Base-by-base conservation (phyloP, 2,797 vertebrate genomes). In the Neoniphon sammara region DNA sequence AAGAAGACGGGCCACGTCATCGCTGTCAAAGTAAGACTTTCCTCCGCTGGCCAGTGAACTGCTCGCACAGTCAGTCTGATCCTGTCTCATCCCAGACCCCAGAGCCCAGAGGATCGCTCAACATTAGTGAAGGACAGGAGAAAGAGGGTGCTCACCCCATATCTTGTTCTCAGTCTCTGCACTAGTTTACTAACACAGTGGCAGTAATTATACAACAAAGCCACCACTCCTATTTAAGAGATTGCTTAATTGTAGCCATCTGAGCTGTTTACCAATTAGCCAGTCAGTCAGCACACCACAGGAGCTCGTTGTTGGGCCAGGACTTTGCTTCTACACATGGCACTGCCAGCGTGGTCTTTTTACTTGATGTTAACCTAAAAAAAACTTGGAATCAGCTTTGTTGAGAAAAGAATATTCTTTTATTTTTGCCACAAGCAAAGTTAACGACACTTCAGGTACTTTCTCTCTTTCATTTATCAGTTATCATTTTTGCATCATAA, bases 1-100 rank as follows among this genome's bases (percentile, higher is more conserved):
- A 96, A 96, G 92, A 97, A 97, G 92, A 98, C 97, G 0, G 94
- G 93, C 31, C 95, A 97, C 9, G 84, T 98, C 90, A 97, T 98
- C 0, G 97, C 97, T 0, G 97, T 98, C 67, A 98, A 98, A 94
- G 97, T 97, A 79, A 86, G 87, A 70, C 2, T 15, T 20, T 58
- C 20, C 36, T 18, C 39, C 27, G 4, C 4, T 36, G 5, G 18
- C 65, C n/a, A 12, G 18, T 25, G 10, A 17, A n/a, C 23, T 2
- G 30, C 5, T 44, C 10, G 3, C 54, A 34, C 36, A 4, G 36
- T n/a, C 23, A 25, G 34, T 47, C 18, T 36, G 11, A 52, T 3
- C 50, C 9, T 23, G n/a, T 52, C 36, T 3, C 36, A 12, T 39
- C 36, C 36, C 14, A 44, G 42, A 3, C 2, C 42, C 0, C 4